These are phyloP conservation scores for Ciconia stormi DNA, from an alignment of 2,113 vertebrate species.

Conservation along the genomic window DNA sequence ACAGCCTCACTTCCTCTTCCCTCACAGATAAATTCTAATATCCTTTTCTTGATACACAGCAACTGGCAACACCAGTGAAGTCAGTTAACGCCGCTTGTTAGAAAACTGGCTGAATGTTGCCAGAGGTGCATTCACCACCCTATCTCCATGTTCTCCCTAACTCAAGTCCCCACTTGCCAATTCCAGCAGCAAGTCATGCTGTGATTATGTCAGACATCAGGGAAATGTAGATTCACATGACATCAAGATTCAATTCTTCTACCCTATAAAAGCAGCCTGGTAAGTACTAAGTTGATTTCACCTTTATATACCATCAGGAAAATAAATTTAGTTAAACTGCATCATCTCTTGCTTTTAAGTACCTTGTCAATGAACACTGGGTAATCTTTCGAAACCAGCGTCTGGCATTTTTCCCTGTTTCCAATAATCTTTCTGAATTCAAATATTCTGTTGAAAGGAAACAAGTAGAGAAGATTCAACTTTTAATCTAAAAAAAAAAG, in stretches of 20 bases:
- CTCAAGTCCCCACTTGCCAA: not conserved
- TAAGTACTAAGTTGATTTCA: not conserved
- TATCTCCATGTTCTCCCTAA: not conserved
- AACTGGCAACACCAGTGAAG: not conserved
- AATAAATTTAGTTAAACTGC: not conserved
- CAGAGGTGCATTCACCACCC: not conserved
- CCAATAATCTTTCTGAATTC: constrained; percentile 95
- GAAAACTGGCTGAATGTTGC: not conserved
- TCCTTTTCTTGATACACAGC: not conserved
- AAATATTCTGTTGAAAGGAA: constrained; percentile 85
- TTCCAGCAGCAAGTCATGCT: not conserved
- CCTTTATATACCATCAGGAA: not conserved
- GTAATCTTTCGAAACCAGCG: constrained; percentile 90
- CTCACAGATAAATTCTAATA: not conserved
- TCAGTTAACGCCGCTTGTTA: not conserved
- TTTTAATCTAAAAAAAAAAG: constrained; percentile 41
- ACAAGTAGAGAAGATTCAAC: constrained; percentile 43
- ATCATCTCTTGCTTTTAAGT: constrained; percentile 28
- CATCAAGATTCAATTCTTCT: not conserved
- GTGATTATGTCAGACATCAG: not conserved
- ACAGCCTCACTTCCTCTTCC: not conserved
- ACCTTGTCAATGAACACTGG: constrained; percentile 94
- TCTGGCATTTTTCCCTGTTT: constrained; percentile 90
- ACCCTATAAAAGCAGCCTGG: not conserved
- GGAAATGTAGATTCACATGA: not conserved